A percentile compares a stretch with the other conserved stretches of the same genome.
phyloP scores from a whole-genome alignment of 2,113 vertebrate genomes.

The Halcyon senegalensis region DNA sequence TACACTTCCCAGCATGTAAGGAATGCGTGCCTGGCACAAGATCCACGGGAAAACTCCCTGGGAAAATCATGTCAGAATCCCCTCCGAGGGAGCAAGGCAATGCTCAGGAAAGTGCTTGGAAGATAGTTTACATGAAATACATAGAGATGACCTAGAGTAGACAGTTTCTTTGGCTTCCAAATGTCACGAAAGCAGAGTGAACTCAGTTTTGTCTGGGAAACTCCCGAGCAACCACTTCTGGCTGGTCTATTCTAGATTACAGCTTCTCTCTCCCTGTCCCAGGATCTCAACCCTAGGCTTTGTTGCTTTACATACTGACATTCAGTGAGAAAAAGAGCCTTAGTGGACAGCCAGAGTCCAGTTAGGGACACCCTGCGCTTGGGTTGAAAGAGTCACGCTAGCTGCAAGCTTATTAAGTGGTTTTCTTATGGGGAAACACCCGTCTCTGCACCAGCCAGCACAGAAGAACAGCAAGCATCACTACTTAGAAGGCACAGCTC shows the following conservation, averaged over 20 bases:
- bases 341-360: background rate
- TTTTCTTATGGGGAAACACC: background rate
- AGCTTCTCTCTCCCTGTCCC: background rate
- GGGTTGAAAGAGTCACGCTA: background rate
- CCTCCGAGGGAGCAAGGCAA: background rate
- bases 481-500: background rate
- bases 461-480: background rate
- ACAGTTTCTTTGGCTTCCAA: conserved; percentile 24
- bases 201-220: background rate
- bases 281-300: background rate
- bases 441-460: background rate
- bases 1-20: background rate
- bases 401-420: background rate
- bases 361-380: background rate
- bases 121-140: conserved; percentile 34
- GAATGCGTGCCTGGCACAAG: background rate
- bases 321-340: background rate
- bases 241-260: background rate
- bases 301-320: background rate
- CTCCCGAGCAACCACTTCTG: background rate
- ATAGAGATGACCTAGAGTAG: background rate
- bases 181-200: background rate
- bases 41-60: background rate
- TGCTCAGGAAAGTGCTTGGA: background rate
- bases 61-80: background rate